Percentiles rank a stretch among this genome's conserved stretches.
These are phyloP conservation scores for Sarcophaga bullata DNA, from an alignment of 1,140 invertebrate genomes.

Conservation along the genomic window DNA sequence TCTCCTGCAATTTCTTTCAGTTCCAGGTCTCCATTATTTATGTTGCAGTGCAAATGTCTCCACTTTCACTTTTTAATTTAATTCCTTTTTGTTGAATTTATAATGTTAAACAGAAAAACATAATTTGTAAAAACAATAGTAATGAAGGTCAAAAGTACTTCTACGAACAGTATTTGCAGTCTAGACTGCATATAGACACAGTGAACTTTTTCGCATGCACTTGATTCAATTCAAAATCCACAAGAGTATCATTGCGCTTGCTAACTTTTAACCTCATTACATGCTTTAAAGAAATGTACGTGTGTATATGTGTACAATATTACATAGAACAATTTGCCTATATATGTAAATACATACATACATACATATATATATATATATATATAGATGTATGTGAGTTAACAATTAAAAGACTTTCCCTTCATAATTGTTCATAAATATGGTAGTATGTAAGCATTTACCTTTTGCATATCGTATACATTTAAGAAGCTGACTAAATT, in stretches of 20 bases:
- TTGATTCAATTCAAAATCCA: constrained; percentile 40
- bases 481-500: too few relatives aligned
- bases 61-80: constrained; percentile 48
- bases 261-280: constrained; percentile 42
- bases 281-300: constrained; percentile 4
- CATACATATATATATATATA: background rate
- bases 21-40: too few relatives aligned
- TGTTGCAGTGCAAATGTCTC: background rate
- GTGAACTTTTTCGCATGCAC: constrained; percentile 38
- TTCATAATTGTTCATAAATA: background rate
- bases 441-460: too few relatives aligned
- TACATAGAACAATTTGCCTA: background rate
- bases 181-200: constrained; percentile 38
- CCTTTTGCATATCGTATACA: too few relatives aligned
- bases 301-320: background rate
- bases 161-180: constrained; percentile 31
- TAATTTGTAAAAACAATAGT: constrained; percentile 34
- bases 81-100: constrained; percentile 45
- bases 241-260: constrained; percentile 40
- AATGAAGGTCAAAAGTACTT: constrained; percentile 39
- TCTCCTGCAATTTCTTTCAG: too few relatives aligned
- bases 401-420: background rate
- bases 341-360: background rate
- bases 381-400: background rate
- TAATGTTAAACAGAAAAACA: background rate